Conservation (phyloP, 2,797 vertebrate genomes). For the Rhinophrynus dorsalis region DNA sequence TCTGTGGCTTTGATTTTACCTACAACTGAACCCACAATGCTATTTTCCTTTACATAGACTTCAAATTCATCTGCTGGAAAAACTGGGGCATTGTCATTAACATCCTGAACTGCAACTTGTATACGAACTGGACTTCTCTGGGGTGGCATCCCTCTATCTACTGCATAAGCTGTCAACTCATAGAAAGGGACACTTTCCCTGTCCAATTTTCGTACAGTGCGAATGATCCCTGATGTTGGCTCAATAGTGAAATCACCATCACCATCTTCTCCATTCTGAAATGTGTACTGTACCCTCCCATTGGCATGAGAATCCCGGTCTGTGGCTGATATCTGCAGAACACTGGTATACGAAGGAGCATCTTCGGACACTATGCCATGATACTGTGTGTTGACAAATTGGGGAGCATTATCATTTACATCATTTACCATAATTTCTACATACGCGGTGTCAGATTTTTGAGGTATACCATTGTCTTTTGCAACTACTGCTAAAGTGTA, state of each 20-base stretch:
- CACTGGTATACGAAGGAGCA: slow-evolving; percentile 92
- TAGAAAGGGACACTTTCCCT: slow-evolving; percentile 90
- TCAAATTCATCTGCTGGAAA: slow-evolving; percentile 96
- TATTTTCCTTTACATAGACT: slow-evolving; percentile 94
- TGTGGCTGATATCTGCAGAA: slow-evolving; percentile 94
- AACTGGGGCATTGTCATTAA: slow-evolving; percentile 95
- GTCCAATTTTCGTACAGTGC: slow-evolving; percentile 89
- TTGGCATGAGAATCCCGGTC: slow-evolving; percentile 94
- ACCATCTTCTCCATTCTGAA: slow-evolving; percentile 95
- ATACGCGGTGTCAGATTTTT: slow-evolving; percentile 96
- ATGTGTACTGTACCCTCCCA: slow-evolving; percentile 94
- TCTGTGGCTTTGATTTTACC: slow-evolving; percentile 92
- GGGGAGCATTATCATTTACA: slow-evolving; percentile 93
- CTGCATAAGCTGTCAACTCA: slow-evolving; percentile 89
- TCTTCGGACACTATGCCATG: slow-evolving; percentile 93
- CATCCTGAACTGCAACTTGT: slow-evolving; percentile 90
- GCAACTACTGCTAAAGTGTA: slow-evolving; percentile 95
- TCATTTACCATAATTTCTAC: slow-evolving; percentile 97
- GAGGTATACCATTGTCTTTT: slow-evolving; percentile 96
- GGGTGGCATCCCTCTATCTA: slow-evolving; percentile 92
- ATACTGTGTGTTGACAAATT: slow-evolving; percentile 92
- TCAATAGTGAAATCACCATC: slow-evolving; percentile 98
- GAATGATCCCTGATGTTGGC: slow-evolving; percentile 92
- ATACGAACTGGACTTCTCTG: slow-evolving; percentile 90
- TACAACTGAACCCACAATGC: slow-evolving; percentile 91